Evolutionary conservation across 92 coral and sea anemone species (phyloP), one percentile per base, ranked within the genome.

Genomic region (Metridium senile): DNA sequence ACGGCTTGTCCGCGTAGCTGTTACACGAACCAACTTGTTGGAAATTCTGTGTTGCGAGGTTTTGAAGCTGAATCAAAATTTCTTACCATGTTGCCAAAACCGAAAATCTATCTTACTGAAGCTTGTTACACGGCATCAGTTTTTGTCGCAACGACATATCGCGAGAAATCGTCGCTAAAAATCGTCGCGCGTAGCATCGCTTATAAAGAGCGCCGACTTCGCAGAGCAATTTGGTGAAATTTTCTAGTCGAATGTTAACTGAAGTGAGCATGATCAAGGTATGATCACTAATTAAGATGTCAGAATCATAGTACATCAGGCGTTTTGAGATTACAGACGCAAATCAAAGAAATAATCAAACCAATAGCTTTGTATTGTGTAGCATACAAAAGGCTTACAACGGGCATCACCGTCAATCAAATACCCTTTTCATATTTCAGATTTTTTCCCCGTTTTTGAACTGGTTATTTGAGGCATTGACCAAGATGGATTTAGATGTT

Each of bases 371-470:
- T 39, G 6, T 13, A 39, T 39, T 39, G 49, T 39, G n/a, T n/a
- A n/a, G n/a, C n/a, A n/a, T n/a, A n/a, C n/a, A n/a, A n/a, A n/a
- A n/a, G n/a, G n/a, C n/a, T n/a, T 59, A n/a, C 65, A 59, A 59
- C 9, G 17, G 65, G 17, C 65, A 11, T 22, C 31, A 59, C 39
- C 45, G 69, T 63, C 69, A 63, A 63, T 63, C 69, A 63, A 28
- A 29, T 27, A 10, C 21, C 28, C 27, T 30, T 63, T 63, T 39
- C 49, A 39, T 63, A 63, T 28, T 63, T 6, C 23, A 3, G 2
- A 21, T 30, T 31, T 63, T 39, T 39, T 39, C 49, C 13, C 49
- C 13, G 8, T 30, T 28, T 63, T 63, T 30, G 26, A 10, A 63
- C 27, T 8, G 23, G 31, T 21, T 28, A 13, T 30, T 63, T 31